These are phyloP conservation scores for Bugulina stolonifera DNA, from an alignment of 2,888 invertebrate species.

Conservation along the genomic window DNA sequence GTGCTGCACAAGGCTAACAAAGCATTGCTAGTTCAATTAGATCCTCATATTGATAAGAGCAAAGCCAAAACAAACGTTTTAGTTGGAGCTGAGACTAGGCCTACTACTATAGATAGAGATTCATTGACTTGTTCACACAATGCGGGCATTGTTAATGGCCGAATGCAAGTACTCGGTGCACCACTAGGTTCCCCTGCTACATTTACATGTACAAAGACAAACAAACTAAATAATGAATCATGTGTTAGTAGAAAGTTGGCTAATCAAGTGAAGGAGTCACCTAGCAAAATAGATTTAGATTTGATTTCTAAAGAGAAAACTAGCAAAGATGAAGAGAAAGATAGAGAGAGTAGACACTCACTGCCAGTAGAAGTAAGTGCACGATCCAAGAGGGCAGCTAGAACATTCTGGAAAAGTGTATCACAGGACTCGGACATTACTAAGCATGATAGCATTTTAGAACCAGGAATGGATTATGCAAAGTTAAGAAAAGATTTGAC, in stretches of 20 bases:
- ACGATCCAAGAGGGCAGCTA: not conserved
- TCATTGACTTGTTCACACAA: not conserved
- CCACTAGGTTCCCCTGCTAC: not conserved
- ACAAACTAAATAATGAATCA: not conserved
- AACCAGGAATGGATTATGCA: slow-evolving; percentile 22
- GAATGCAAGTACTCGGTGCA: not conserved
- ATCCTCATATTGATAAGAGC: not conserved
- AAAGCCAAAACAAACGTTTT: not conserved
- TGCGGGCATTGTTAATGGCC: not conserved
- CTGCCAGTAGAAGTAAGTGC: too few species aligned
- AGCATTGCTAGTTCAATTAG: not conserved
- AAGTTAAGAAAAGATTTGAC: not conserved
- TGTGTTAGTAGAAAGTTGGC: not conserved
- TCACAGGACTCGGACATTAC: not conserved
- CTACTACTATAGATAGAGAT: not conserved
- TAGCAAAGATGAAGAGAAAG: too few species aligned
- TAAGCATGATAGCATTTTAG: not conserved
- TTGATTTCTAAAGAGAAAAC: too few species aligned
- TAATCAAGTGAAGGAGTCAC: too few species aligned
- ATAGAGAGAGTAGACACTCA: too few species aligned
- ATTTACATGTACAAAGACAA: not conserved
- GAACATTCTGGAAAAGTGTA: not conserved
- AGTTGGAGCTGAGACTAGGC: slow-evolving; percentile 3
- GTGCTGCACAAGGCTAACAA: not conserved
- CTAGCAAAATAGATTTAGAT: too few species aligned